Base-by-base conservation (phyloP, 2,797 vertebrate species). In the Lutjanus campechanus region DNA sequence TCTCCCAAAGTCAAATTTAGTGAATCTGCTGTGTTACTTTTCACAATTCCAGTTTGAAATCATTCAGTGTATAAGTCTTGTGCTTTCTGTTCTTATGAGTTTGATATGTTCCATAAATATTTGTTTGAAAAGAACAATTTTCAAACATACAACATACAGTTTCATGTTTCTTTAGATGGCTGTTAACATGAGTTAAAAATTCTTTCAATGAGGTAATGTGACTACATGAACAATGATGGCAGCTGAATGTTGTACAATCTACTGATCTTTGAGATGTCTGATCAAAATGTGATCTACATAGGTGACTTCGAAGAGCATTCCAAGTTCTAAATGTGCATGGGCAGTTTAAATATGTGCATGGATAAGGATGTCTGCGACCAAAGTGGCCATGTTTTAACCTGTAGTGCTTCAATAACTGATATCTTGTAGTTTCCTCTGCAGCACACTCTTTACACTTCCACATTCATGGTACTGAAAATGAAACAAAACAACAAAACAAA, bases 201-300 rank as follows among this genome's bases (percentile, higher is more conserved):
- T 9, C 68, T 53, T 8, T 51, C 47, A 53, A 25, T 62, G 59
- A 72, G 0, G 29, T 41, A 20, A 47, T 73, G 36, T 19, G 1
- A 8, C 49, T 73, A 13, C 4, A 0, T 55, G 17, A 29, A 73
- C 60, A 64, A 36, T 64, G 22, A 7, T 56, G 61, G 41, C 59
- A 73, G 51, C 12, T 65, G 6, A 73, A 64, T 36, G 50, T 47
- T 47, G 71, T 46, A 7, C 36, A 69, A 40, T 69, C 19, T 62
- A 69, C 41, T 49, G 58, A 70, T 63, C 1, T 55, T 41, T 77
- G 66, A 0, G 16, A 69, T 2, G 13, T 56, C 60, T 58, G 66
- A 62, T 69, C 25, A 53, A 55, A 36, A 69, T 63, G 76, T 64
- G 60, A 77, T 58, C 76, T 70, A 43, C 25, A 62, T 8, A 63